Conservation (phyloP, 2,797 vertebrate species). For the Etheostoma nigrum region DNA sequence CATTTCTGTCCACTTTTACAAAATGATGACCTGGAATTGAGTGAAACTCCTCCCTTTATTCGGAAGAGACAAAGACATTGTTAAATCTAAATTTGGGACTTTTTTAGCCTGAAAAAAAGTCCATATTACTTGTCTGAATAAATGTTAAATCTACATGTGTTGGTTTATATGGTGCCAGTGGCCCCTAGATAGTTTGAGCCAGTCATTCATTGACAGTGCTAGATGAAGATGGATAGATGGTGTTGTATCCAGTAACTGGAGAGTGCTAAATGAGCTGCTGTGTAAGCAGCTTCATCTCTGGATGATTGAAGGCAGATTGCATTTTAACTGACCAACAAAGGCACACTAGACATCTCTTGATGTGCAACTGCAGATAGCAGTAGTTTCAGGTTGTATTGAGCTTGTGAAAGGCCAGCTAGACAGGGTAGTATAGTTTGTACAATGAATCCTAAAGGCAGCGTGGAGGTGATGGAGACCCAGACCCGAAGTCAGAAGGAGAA, state of each 20-base stretch:
- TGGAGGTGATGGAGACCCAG: constrained; percentile 81
- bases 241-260: constrained; percentile 48
- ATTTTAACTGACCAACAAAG: constrained; percentile 53
- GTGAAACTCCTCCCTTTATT: constrained; percentile 11
- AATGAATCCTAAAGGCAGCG: constrained; percentile 86
- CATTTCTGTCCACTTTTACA: constrained; percentile 7
- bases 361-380: constrained; percentile 78
- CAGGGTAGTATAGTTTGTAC: constrained; percentile 37
- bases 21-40: constrained; percentile 37
- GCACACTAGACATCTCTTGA: constrained; percentile 59
- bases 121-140: not conserved
- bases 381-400: constrained; percentile 54
- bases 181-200: constrained; percentile 28
- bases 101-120: too few relatives aligned
- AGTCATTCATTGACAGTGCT: constrained; percentile 40
- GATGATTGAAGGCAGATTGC: constrained; percentile 63
- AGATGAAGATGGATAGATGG: constrained; percentile 65
- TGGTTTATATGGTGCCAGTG: constrained; percentile 29
- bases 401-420: constrained; percentile 47
- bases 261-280: constrained; percentile 58
- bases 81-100: not conserved
- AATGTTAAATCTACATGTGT: constrained; percentile 31
- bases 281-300: constrained; percentile 55
- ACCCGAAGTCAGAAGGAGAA: constrained; percentile 52
- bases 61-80: constrained; percentile 10